Evolutionary conservation across 2,113 vertebrate species (phyloP).

Genomic region (Ciconia stormi): DNA sequence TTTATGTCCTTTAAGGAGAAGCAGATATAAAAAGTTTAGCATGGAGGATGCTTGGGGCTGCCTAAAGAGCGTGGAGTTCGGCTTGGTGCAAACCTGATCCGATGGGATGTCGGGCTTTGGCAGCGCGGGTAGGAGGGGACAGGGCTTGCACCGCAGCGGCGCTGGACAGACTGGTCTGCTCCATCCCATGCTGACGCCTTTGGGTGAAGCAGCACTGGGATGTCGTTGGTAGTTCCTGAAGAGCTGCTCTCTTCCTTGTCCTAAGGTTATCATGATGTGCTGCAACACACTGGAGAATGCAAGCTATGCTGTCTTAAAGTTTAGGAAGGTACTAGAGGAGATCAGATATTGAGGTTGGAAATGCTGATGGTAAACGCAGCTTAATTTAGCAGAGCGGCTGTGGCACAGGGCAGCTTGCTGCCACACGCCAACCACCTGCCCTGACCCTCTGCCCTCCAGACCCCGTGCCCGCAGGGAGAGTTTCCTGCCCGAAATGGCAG

Average conservation of each 20-base stretch:
- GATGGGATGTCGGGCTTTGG: background rate
- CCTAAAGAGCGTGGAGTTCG: background rate
- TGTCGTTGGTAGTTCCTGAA: fast-evolving
- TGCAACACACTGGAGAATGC: fast-evolving
- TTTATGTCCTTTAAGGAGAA: background rate
- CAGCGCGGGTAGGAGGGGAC: background rate
- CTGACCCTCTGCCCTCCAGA: background rate
- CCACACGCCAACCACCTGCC: background rate
- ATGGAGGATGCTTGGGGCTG: too few species aligned
- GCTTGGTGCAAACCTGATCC: background rate
- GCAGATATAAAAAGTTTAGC: fast-evolving
- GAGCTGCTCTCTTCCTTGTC: background rate
- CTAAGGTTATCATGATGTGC: fast-evolving
- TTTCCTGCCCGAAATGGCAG: background rate
- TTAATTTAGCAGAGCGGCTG: background rate
- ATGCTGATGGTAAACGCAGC: background rate
- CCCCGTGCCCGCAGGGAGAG: fast-evolving
- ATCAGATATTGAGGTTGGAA: background rate
- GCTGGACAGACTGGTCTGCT: background rate
- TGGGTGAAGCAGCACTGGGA: background rate
- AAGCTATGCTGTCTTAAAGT: fast-evolving
- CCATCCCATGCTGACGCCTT: background rate
- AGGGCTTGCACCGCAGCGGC: too few species aligned
- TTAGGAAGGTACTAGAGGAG: background rate
- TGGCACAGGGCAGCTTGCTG: too few species aligned